These are phyloP conservation scores for Plutomurus gul DNA, from an alignment of 1,140 invertebrate genomes.

Conservation along the genomic window DNA sequence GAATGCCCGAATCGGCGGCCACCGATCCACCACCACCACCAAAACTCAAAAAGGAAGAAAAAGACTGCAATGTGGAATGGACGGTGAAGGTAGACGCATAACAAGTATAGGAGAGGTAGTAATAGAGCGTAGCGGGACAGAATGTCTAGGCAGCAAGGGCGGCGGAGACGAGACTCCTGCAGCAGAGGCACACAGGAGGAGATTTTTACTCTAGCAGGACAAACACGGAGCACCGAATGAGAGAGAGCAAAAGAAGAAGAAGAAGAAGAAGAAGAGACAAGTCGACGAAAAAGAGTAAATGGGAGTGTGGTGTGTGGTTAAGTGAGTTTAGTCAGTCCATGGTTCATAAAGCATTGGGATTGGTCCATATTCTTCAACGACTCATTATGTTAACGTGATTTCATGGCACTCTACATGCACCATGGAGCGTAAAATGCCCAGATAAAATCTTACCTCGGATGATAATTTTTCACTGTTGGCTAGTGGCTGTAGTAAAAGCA, in stretches of 20 bases:
- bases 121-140: too few species aligned
- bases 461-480: constrained; percentile 45
- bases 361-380: constrained; percentile 51
- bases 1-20: too few species aligned
- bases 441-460: constrained; percentile 53
- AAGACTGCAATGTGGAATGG: too few species aligned
- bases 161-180: too few species aligned
- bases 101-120: too few species aligned
- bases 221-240: too few species aligned
- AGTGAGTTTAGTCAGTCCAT: constrained; percentile 32
- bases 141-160: too few species aligned
- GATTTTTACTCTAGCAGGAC: neutral
- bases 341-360: constrained; percentile 48
- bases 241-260: neutral
- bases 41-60: too few species aligned
- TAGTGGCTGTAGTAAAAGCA: neutral
- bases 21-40: too few species aligned
- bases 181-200: neutral
- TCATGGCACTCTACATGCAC: constrained; percentile 48
- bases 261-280: neutral
- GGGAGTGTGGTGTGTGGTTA: neutral
- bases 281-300: neutral
- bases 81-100: too few species aligned
- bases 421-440: constrained; percentile 47
- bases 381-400: constrained; percentile 55